phyloP scores from a whole-genome alignment of 2,113 vertebrate species.

The Pachycephala philippinensis region DNA sequence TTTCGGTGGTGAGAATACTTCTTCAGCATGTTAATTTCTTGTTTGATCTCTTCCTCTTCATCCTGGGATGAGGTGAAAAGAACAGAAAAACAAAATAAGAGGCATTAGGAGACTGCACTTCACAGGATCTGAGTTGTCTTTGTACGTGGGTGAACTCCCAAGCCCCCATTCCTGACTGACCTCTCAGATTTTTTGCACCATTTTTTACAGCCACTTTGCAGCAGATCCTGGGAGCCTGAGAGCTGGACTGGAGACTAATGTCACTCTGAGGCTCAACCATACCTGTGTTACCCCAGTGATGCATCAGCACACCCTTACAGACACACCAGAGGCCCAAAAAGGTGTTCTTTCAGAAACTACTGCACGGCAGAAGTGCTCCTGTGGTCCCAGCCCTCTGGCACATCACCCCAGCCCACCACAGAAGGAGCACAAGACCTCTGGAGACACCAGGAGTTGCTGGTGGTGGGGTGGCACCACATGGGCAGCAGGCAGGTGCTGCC shows the following conservation, averaged over 20 bases:
- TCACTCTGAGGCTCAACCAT: neutral
- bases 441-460: neutral
- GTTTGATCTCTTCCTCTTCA: constrained; percentile 99
- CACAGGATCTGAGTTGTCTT: neutral
- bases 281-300: accelerated
- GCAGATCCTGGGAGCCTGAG: neutral
- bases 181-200: neutral
- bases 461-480: neutral
- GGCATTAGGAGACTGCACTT: neutral
- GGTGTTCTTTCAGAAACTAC: neutral
- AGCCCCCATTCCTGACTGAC: neutral
- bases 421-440: neutral
- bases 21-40: constrained; percentile 99
- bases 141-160: neutral
- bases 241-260: neutral
- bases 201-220: neutral
- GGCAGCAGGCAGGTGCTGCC: neutral
- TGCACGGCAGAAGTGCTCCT: neutral
- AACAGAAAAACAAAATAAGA: neutral
- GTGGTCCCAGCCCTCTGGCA: neutral
- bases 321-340: neutral
- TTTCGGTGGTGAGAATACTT: constrained; percentile 98
- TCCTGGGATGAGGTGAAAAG: constrained; percentile 72
- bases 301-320: neutral
- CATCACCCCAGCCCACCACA: neutral